Base-by-base conservation (phyloP, 1,140 invertebrate genomes). In the Lepidurus arcticus region DNA sequence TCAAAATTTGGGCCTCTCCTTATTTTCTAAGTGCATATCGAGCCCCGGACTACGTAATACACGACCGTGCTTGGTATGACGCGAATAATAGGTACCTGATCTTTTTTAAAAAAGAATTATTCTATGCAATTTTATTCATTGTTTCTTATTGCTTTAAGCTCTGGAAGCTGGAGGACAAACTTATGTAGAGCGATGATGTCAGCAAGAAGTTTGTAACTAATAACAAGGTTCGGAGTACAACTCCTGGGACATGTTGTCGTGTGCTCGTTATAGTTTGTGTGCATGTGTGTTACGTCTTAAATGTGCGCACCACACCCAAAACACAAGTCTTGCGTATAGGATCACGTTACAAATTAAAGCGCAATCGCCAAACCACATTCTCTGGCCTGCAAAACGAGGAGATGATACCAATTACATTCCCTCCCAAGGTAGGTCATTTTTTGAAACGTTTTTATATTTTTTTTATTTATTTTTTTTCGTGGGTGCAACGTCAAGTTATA, bases 181-280 rank as follows among this genome's bases (percentile, higher is more conserved):
- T 16, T 65, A 21, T 65, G 53, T 65, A 21, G 53, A 65, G 53
- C 53, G 53, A 65, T 65, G 53, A 65, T 65, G 53, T 65, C 53
- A 65, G 53, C 53, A 65, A 65, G 53, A 65, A 65, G 53, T 65
- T 16, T 34, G 26, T 65, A 65, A 21, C 21, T 65, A 65, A 65
- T 65, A 65, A 65, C 21, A 7, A 65, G 53, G 16, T 21, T 65
- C 53, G 53, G 53, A 13, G 21, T 65, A 16, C 53, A 65, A n/a
- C 53, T 16, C 21, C 21, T 65, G 21, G 13, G 53, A 11, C 16
- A 65, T 13, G 16, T 65, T 65, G 53, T 65, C 53, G 53, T 65
- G 53, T 65, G 53, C 53, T 65, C 21, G 53, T 21, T 65, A 21
- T 13, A 13, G 13, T 65, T n/a, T 65, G 53, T n/a, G 53, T 65